Evolutionary conservation across 2,113 vertebrate species (phyloP), one percentile per base, ranked within the genome.

Genomic region (Anolis carolinensis): DNA sequence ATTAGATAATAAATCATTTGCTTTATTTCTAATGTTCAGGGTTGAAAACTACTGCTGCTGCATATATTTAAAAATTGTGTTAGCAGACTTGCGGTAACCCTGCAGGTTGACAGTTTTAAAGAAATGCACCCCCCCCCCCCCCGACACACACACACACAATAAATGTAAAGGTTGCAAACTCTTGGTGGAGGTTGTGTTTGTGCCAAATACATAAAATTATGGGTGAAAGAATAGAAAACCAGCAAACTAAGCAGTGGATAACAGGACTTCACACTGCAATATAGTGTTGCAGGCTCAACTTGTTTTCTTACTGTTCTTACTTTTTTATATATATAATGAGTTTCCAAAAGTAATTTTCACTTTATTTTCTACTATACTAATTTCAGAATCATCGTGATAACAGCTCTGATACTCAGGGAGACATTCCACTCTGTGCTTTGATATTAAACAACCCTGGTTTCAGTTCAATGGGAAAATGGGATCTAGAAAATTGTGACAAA

Each of bases 381-480:
- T 95, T 94, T 86, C 93, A 97, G 96, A 93, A 93, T 80, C 89
- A 87, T 39, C 88, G 39, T 90, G 94, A 90, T 63, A 94, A 94
- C 11, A 80, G 65, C 62, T 88, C 89, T 21, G 79, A 89, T 3
- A 84, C 92, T 80, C 76, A 90, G 82, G 94, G 95, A n/a, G 91
- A 90, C n/a, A 93, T 94, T 91, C 94, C 96, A 0, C 82, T 97
- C 7, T 99, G 98, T 89, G 96, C 96, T 0, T 90, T 98, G 90
- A 92, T 99, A 87, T 98, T 98, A 87, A 98, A 96, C 96, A 97
- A 96, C 93, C 97, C 97, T 94, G 97, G 97, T 94, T 97, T 97
- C 94, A 96, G 97, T 95, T 96, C 98, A 85, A 98, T 98, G 16
- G 98, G 98, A 88, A 98, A 98, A 92, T 98, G 98, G 98, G 98